Evolutionary conservation across 2,113 vertebrate genomes (phyloP), one percentile per base, ranked within the genome.

Genomic region (Neoarius graeffei): DNA sequence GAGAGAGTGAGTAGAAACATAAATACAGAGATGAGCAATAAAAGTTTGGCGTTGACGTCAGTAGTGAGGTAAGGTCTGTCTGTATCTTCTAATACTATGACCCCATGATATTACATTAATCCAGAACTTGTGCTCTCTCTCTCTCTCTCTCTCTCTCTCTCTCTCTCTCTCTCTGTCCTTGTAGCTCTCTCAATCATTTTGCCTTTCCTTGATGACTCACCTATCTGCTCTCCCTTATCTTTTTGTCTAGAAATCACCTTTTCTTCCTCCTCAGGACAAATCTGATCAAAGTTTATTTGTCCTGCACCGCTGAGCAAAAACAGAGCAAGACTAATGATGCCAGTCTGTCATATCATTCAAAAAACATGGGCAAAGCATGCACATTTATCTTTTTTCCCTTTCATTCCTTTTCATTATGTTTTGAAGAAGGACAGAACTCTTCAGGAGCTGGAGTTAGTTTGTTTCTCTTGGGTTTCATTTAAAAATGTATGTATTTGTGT

Each of bases 201-300:
- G 25, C 25, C 25, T 74, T 83, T 83, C 57, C 81, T 83, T 54
- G 56, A 87, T 87, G 86, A 87, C 81, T 87, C 86, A 83, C 81
- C 66, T 30, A 23, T 62, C 5, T 62, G 17, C 23, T n/a, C 56
- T 83, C 66, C n/a, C 6, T 80, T 73, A n/a, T 87, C n/a, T 60
- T 87, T 60, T 48, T 62, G 64, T 42, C 80, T 73, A 83, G 67
- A 82, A 87, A 87, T 48, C 69, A 3, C 23, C 20, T 25, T 62
- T 83, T 62, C 19, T 83, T 87, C 15, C 54, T 80, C 56, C 30
- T 87, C 17, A 62, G 10, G 57, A 64, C 69, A 42, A 64, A 87
- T 76, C 81, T 76, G 59, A 83, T 83, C 25, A 76, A 83, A 59
- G 54, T 52, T 59, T 52, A n/a, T 74, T 60, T 74, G 57, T 83